Evolutionary conservation across 2,888 invertebrate genomes (phyloP).

Genomic region (Sceliomorpha sp.): DNA sequence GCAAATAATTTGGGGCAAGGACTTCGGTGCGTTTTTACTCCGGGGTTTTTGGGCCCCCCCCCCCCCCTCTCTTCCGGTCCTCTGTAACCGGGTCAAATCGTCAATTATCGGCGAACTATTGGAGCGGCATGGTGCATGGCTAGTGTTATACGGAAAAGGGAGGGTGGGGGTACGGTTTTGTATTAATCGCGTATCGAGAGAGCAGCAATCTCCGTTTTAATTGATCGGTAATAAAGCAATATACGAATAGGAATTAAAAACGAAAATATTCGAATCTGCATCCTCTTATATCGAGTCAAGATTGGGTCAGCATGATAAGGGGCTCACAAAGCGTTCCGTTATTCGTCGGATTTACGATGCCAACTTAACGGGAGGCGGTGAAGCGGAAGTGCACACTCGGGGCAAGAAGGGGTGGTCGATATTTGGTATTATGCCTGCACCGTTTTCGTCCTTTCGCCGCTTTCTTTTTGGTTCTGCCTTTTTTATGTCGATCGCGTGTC

Average conservation of each 20-base stretch:
- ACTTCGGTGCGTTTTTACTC: too few relatives aligned
- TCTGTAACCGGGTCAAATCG: too few relatives aligned
- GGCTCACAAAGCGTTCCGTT: constrained; percentile 23
- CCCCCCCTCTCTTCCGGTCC: too few relatives aligned
- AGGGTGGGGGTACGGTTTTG: too few relatives aligned
- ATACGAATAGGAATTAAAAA: constrained; percentile 1
- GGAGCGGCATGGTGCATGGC: too few relatives aligned
- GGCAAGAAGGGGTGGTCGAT: constrained; percentile 27
- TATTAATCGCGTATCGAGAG: too few relatives aligned
- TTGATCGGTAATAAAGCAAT: too few relatives aligned
- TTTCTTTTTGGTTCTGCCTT: constrained; percentile 43
- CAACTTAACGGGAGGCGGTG: constrained; percentile 37
- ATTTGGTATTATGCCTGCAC: not conserved
- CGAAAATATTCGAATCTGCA: constrained; percentile 7
- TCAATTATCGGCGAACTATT: too few relatives aligned
- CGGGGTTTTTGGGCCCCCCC: too few relatives aligned
- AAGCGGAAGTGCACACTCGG: constrained; percentile 38
- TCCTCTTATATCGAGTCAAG: constrained; percentile 14
- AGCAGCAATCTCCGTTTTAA: too few relatives aligned
- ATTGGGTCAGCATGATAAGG: constrained; percentile 33
- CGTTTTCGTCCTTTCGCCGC: constrained; percentile 11
- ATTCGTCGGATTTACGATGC: constrained; percentile 28
- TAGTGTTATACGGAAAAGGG: too few relatives aligned
- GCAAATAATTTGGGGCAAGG: too few relatives aligned
- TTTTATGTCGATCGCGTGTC: constrained; percentile 32